Evolutionary conservation across 2,888 invertebrate genomes (phyloP).

Genomic region (Bedellia somnulentella): DNA sequence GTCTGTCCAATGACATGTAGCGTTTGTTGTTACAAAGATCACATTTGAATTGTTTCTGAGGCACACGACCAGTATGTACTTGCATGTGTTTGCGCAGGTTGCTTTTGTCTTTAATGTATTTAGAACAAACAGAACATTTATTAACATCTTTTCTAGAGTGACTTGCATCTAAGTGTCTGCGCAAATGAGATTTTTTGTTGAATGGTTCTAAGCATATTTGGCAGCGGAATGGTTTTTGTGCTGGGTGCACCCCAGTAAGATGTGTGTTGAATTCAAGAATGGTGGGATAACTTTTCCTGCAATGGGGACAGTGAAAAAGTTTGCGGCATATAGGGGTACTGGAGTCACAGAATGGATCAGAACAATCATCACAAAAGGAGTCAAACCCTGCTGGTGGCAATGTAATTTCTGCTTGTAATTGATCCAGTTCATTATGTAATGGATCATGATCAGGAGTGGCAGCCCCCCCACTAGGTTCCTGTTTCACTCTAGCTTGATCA

Average conservation of each 20-base stretch:
- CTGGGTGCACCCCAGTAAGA: conserved; percentile 53
- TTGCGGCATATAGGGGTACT: conserved; percentile 46
- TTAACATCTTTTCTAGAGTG: conserved; percentile 57
- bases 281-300: conserved; percentile 55
- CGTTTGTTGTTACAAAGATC: conserved; percentile 57
- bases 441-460: conserved; percentile 46
- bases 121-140: conserved; percentile 56
- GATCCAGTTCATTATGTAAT: conserved; percentile 35
- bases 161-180: conserved; percentile 51
- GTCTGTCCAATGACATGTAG: conserved; percentile 54
- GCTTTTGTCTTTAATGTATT: conserved; percentile 58
- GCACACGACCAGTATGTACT: conserved; percentile 55
- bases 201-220: conserved; percentile 58
- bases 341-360: conserved; percentile 56
- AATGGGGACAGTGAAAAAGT: conserved; percentile 57
- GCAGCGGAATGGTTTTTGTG: conserved; percentile 56
- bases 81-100: conserved; percentile 59
- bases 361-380: conserved; percentile 56
- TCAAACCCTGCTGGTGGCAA: conserved; percentile 47
- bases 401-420: conserved; percentile 28
- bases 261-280: conserved; percentile 57
- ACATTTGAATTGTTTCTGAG: conserved; percentile 58
- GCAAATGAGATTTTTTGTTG: conserved; percentile 50
- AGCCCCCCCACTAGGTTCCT: conserved; percentile 36
- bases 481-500: conserved; percentile 48